Percentiles rank a stretch among this genome's conserved stretches.
These are phyloP conservation scores for Maccullochella peelii DNA, from an alignment of 2,113 vertebrate genomes.

Conservation along the genomic window DNA sequence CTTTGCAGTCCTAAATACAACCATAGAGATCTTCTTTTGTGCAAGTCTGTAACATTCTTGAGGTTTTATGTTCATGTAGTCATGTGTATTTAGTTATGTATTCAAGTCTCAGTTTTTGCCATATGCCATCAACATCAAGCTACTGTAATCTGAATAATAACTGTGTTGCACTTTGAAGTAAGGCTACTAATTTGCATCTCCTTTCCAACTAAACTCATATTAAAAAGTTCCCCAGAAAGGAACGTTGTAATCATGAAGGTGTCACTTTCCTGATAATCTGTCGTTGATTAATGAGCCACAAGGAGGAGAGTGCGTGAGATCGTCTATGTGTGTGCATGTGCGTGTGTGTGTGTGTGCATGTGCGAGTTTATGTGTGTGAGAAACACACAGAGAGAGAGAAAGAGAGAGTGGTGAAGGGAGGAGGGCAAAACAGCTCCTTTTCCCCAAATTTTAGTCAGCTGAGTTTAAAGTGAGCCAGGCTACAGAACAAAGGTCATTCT, in stretches of 20 bases:
- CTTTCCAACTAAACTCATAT: slow-evolving; percentile 65
- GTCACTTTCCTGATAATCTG: slow-evolving; percentile 79
- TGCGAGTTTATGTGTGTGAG: slow-evolving; percentile 5
- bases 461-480: slow-evolving; percentile 26
- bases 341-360: slow-evolving; percentile 11
- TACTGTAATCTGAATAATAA: slow-evolving; percentile 59
- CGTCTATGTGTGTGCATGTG: slow-evolving; percentile 9
- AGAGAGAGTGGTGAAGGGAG: neutral
- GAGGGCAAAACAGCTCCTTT: slow-evolving; percentile 17
- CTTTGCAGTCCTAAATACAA: neutral
- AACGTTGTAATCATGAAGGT: slow-evolving; percentile 74
- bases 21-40: neutral
- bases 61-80: neutral
- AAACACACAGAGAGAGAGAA: neutral
- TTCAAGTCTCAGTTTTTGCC: slow-evolving; percentile 6
- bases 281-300: slow-evolving; percentile 78
- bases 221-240: slow-evolving; percentile 58
- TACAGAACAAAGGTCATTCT: slow-evolving; percentile 8
- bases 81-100: neutral
- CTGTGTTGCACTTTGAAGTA: slow-evolving; percentile 47
- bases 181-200: slow-evolving; percentile 64
- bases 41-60: neutral
- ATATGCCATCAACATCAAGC: slow-evolving; percentile 10
- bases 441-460: slow-evolving; percentile 4
- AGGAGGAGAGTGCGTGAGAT: slow-evolving; percentile 25